These are phyloP conservation scores for Pangasius krempfi DNA, from an alignment of 2,797 vertebrate genomes.

Conservation along the genomic window DNA sequence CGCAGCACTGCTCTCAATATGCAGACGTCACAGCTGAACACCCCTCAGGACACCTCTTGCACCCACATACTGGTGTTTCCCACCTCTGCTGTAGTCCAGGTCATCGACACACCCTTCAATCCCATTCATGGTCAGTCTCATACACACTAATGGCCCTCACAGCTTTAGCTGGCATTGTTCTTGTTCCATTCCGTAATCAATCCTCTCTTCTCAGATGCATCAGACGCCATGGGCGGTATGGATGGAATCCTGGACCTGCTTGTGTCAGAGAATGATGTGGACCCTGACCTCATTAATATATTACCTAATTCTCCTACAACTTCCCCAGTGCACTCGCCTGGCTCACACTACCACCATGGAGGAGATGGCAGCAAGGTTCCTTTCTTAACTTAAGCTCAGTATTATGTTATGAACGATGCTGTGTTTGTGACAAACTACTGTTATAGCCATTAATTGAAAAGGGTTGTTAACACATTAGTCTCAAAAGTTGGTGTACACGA, in stretches of 20 bases:
- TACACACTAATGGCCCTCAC: neutral
- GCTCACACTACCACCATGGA: constrained; percentile 94
- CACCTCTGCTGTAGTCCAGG: constrained; percentile 94
- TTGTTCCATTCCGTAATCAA: constrained; percentile 41
- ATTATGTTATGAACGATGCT: neutral
- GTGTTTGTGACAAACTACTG: neutral
- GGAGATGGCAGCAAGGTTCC: constrained; percentile 94
- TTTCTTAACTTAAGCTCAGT: constrained; percentile 6
- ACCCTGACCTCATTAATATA: constrained; percentile 96
- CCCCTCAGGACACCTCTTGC: constrained; percentile 97
- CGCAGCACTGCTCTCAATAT: constrained; percentile 97
- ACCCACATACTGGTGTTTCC: constrained; percentile 98
- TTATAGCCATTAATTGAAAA: neutral
- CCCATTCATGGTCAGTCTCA: constrained; percentile 88
- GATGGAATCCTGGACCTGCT: constrained; percentile 91
- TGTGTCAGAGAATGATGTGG: constrained; percentile 90
- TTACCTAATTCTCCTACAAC: constrained; percentile 90
- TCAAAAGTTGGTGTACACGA: neutral
- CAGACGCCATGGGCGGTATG: constrained; percentile 85
- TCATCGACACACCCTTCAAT: constrained; percentile 93
- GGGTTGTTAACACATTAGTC: neutral
- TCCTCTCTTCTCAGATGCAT: constrained; percentile 81
- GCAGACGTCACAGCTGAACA: constrained; percentile 97
- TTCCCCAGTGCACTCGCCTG: constrained; percentile 92
- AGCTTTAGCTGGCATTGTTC: neutral